Base-by-base conservation (phyloP, 1,140 invertebrate species). In the Copidosoma floridanum region DNA sequence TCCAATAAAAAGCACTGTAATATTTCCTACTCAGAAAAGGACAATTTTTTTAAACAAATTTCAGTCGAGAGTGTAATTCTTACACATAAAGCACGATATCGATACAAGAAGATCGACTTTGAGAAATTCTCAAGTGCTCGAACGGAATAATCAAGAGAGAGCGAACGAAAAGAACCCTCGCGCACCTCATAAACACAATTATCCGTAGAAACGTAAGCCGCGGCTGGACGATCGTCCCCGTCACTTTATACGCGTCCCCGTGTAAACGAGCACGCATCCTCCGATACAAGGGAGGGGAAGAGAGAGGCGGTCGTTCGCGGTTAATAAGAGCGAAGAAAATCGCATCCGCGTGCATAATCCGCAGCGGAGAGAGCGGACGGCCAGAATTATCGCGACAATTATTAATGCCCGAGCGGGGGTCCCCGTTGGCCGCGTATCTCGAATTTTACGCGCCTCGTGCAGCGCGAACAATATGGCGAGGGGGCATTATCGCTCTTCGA, bases 381-480 rank as follows among this genome's bases (percentile, higher is more conserved):
- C 41, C 60, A n/a, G 64, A 69, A 69, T 68, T 66, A 65, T 67
- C 65, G 55, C 47, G 60, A 51, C 65, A 64, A 71, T 69, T 69
- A 71, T 65, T 69, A 71, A 71, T 69, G 67, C 67, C 56, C 51
- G 29, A 32, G 29, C 29, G 29, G 6, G 29, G n/a, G n/a, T n/a
- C n/a, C n/a, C n/a, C 29, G 6, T 32, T 12, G 6, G 29, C 29
- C 29, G 70, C 70, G 71, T 70, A 73, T 71, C 68, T 69, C 64
- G 66, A 65, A 68, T 71, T 73, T 73, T 73, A 73, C 68, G 70
- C 65, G 66, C 69, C 67, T 68, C 68, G n/a, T n/a, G n/a, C n/a
- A n/a, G n/a, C n/a, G n/a, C n/a, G n/a, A n/a, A n/a, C n/a, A n/a
- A n/a, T n/a, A n/a, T n/a, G n/a, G n/a, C n/a, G n/a, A n/a, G n/a